A percentile compares a stretch with the other conserved stretches of the same genome.
Conservation (phyloP, 2,888 invertebrate species). For the Stenurella melanura region DNA sequence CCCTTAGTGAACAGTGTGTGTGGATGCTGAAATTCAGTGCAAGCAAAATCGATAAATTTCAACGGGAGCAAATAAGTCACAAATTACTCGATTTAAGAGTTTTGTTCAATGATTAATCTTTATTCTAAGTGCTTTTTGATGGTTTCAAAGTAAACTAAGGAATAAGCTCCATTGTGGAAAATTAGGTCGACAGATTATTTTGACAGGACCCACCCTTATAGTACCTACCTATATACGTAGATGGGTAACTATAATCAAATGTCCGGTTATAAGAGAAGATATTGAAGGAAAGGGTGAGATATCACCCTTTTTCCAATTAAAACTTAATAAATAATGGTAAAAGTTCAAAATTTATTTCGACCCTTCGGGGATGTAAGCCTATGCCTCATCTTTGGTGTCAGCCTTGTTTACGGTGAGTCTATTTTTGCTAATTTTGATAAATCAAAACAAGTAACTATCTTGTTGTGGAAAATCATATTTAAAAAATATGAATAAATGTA, state of each 20-base stretch:
- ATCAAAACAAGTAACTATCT: background rate
- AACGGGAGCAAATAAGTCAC: slow-evolving; percentile 26
- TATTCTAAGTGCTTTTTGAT: background rate
- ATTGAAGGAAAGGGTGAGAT: slow-evolving; percentile 62
- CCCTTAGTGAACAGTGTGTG: slow-evolving; percentile 41
- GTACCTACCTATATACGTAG: slow-evolving; percentile 19
- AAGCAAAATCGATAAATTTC: slow-evolving; percentile 40
- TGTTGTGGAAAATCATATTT: background rate
- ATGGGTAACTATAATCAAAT: slow-evolving; percentile 52
- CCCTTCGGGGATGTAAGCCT: slow-evolving; percentile 43
- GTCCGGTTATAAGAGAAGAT: slow-evolving; percentile 71
- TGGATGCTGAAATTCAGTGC: slow-evolving; percentile 39
- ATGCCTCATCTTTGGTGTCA: slow-evolving; percentile 41
- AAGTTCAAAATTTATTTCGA: slow-evolving; percentile 25
- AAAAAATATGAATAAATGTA: background rate
- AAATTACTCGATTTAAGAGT: background rate
- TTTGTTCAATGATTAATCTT: background rate
- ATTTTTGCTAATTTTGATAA: background rate
- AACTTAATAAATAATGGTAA: slow-evolving; percentile 42
- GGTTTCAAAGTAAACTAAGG: background rate
- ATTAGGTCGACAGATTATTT: slow-evolving; percentile 36
- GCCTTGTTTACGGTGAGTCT: slow-evolving; percentile 48
- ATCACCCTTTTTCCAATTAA: slow-evolving; percentile 50
- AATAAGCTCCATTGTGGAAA: slow-evolving; percentile 16
- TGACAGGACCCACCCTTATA: slow-evolving; percentile 49